Evolutionary conservation across 2,113 vertebrate genomes (phyloP).

Genomic region (Scomber scombrus): DNA sequence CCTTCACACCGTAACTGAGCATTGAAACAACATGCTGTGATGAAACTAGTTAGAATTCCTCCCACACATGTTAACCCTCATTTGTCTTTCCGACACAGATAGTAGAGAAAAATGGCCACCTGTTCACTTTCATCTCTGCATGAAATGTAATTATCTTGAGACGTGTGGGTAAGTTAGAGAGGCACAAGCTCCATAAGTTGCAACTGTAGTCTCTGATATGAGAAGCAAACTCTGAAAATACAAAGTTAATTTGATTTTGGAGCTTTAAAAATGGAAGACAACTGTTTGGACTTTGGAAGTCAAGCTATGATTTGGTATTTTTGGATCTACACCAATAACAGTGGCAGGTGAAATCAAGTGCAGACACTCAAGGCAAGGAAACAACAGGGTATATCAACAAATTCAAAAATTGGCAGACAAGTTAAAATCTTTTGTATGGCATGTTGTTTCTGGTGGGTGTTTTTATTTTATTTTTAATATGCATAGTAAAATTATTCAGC

Average conservation of each 20-base stretch:
- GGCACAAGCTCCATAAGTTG: background rate
- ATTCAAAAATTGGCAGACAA: no score
- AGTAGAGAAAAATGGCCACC: conserved; percentile 67
- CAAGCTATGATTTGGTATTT: no score
- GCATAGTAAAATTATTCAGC: background rate
- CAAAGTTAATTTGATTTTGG: conserved; percentile 9
- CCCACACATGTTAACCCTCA: conserved; percentile 60
- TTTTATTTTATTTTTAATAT: conserved; percentile 1
- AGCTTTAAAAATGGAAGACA: background rate
- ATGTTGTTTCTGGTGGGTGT: background rate
- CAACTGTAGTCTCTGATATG: conserved; percentile 25
- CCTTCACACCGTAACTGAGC: conserved; percentile 10
- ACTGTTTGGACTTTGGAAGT: conserved; percentile 5
- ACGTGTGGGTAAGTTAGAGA: conserved; percentile 39
- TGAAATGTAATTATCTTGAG: conserved; percentile 65
- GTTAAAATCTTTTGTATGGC: background rate
- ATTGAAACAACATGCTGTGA: conserved; percentile 32
- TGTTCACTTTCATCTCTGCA: conserved; percentile 61
- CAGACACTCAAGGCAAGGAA: no score
- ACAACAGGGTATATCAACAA: no score
- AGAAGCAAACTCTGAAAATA: conserved; percentile 22
- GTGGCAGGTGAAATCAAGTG: no score
- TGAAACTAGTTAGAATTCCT: conserved; percentile 61
- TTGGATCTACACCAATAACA: background rate
- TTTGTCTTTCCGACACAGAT: conserved; percentile 68